Evolutionary conservation across 2,888 invertebrate genomes (phyloP), one percentile per base, ranked within the genome.

Genomic region (Brachylomia viminalis): DNA sequence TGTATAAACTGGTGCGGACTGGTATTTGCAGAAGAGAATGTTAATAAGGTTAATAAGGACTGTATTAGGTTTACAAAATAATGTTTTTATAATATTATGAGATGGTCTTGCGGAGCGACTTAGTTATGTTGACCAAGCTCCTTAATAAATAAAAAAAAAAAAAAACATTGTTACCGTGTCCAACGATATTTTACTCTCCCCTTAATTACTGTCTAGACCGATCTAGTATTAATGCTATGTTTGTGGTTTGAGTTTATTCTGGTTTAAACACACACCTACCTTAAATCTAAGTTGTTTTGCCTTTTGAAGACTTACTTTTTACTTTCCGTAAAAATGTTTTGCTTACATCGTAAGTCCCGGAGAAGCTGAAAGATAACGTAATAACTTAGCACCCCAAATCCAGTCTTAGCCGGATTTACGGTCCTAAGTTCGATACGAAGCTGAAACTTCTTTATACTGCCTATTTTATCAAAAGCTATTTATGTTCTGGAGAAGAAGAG

Each of bases 331-430:
- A 59, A 27, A 59, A n/a, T 79, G 3, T 61, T 61, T 3, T 20
- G 11, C 30, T 54, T 4, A 47, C 27, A 54, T 30, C 4, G 20
- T 54, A n/a, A 47, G 13, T n/a, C 38, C 7, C 17, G 8, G 7
- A 64, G 17, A 23, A 27, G 20, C 49, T 56, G 10, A 49, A 64
- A 56, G 20, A 54, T 54, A 30, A 54, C 11, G 23, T 47, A 47
- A 17, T 38, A 45, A 30, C n/a, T 77, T 45, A 47, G 15, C 49
- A 15, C 45, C 13, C 11, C 20, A 47, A 80, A 77, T 20, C 75
- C 62, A n/a, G n/a, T 8, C n/a, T 33, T 23, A 80, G 10, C 33
- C 49, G 75, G 80, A 74, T 61, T 77, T 74, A n/a, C 4, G 33
- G 45, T 54, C 45, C 38, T 42, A 38, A 80, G 59, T 73, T 61